A percentile compares a stretch with the other conserved stretches of the same genome.
These are phyloP conservation scores for Onychostoma macrolepis DNA, from an alignment of 2,113 vertebrate genomes.

Conservation along the genomic window DNA sequence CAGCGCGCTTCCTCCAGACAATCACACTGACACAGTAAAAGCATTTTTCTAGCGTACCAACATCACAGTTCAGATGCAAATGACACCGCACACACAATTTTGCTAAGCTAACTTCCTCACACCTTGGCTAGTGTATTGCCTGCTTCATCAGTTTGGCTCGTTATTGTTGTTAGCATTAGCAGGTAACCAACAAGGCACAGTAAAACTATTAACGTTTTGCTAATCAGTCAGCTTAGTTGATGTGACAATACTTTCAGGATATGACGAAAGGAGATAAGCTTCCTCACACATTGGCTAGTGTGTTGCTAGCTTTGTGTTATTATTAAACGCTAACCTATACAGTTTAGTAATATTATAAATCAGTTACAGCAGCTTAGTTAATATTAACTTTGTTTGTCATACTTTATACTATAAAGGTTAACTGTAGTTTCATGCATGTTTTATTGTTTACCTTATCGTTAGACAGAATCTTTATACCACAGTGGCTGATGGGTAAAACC, in stretches of 20 bases:
- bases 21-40: not conserved
- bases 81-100: not conserved
- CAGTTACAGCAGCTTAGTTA: too few species aligned
- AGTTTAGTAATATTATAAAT: not conserved
- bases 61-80: not conserved
- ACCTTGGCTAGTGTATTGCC: not conserved
- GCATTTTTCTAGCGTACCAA: not conserved
- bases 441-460: too few species aligned
- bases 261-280: not conserved
- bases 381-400: too few species aligned
- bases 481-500: not conserved
- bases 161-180: not conserved
- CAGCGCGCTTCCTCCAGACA: not conserved
- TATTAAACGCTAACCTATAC: not conserved
- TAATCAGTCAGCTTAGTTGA: too few species aligned
- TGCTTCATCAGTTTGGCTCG: not conserved
- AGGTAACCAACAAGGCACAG: not conserved
- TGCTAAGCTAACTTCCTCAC: not conserved
- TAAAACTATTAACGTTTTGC: not conserved
- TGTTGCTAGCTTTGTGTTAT: not conserved
- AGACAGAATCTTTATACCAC: not conserved
- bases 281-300: not conserved
- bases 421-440: too few species aligned
- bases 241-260: not conserved
- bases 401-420: too few species aligned